Base-by-base conservation (phyloP, 1,140 invertebrate species). In the Drosophila kurseongensis region DNA sequence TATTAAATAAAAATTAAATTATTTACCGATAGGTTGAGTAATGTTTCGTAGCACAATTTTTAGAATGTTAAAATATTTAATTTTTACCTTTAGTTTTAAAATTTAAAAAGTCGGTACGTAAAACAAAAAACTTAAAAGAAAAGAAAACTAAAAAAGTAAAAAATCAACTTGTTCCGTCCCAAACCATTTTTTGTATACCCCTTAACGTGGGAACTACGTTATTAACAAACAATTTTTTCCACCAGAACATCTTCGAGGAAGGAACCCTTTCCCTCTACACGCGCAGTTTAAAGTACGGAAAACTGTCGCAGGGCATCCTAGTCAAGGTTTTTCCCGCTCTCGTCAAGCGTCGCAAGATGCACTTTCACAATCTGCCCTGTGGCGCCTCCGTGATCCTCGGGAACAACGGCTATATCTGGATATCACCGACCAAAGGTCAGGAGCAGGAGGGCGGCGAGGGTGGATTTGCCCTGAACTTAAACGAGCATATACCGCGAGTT, bases 341-440 rank as follows among this genome's bases (percentile, higher is more conserved):
- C 10, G 96, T 99, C 18, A 98, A 98, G 92, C 94, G 98, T 23
- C 95, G 97, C 52, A 99, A 99, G 93, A 98, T 97, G 45, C 98
- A 99, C 93, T 99, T 99, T 91, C 98, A 99, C 89, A 97, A 97
- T 92, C 93, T 99, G 36, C 95, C 96, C 1, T 97, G 96, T 92
- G 98, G 98, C 0, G 96, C 96, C 0, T 97, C 96, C 74, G 93
- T 99, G 8, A 99, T 99, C 61, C 94, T 99, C 8, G 98, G 98
- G 8, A 98, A 98, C 80, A 99, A 99, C 93, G 99, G 99, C 0
- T 99, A 96, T 78, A 96, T 99, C 56, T 99, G 98, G 98, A 97
- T 99, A 51, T 96, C 95, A 59, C 97, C 97, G 13, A 95, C 94
- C 52, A 90, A 93, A 41, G 93, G 92, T 14, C 93, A 94, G 7